These are phyloP conservation scores for Cuculus canorus DNA, from an alignment of 2,797 vertebrate species.

Conservation along the genomic window DNA sequence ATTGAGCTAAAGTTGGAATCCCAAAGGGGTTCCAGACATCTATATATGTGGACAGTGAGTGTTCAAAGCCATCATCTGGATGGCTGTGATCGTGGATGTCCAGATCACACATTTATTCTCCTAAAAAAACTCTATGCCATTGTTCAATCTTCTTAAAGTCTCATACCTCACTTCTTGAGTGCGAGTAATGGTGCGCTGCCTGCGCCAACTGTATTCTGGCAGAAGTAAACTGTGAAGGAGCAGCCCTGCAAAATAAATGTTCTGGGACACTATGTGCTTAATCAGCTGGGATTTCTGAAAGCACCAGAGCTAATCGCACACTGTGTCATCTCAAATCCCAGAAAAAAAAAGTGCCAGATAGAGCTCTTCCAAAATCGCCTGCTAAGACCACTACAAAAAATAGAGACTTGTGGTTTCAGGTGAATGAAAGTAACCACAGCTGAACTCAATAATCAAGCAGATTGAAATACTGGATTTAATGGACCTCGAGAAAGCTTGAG, in stretches of 20 bases:
- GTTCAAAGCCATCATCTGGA: background rate
- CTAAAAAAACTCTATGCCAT: background rate
- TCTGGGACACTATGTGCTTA: background rate
- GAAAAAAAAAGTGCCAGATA: background rate
- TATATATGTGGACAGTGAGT: background rate
- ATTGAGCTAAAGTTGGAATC: background rate
- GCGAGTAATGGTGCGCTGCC: background rate
- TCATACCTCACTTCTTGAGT: background rate
- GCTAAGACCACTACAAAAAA: background rate
- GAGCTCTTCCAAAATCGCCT: background rate
- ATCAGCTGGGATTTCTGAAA: background rate
- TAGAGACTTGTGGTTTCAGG: background rate
- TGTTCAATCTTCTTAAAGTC: background rate
- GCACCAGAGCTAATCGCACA: background rate
- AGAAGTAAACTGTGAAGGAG: background rate
- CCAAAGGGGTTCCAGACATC: background rate
- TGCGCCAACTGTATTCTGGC: background rate
- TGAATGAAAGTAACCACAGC: background rate
- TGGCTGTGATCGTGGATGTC: background rate
- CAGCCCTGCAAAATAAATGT: background rate
- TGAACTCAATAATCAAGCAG: background rate
- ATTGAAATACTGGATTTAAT: background rate
- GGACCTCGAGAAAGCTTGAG: background rate
- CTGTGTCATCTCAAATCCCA: background rate
- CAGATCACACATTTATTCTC: background rate